Evolutionary conservation across 2,888 invertebrate genomes (phyloP).

Genomic region (Mythimna impura): DNA sequence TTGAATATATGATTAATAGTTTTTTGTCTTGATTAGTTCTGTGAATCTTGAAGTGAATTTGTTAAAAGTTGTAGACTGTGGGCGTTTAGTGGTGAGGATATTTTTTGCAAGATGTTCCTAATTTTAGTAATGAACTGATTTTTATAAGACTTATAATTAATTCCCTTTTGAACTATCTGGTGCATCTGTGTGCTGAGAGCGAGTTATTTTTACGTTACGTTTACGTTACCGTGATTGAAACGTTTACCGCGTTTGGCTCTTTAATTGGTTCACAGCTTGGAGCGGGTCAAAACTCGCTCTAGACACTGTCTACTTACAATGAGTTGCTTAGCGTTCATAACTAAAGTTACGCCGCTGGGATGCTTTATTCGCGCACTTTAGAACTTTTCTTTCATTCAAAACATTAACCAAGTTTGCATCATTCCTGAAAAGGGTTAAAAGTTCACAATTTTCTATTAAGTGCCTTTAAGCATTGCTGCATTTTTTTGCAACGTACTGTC

Average conservation of each 20-base stretch:
- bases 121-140: background rate
- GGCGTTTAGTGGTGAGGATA: background rate
- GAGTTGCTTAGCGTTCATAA: background rate
- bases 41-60: slow-evolving; percentile 7
- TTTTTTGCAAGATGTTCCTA: background rate
- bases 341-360: background rate
- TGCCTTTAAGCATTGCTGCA: too few relatives aligned
- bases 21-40: background rate
- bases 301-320: background rate
- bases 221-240: too few relatives aligned
- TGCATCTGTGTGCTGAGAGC: background rate
- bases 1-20: slow-evolving; percentile 1
- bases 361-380: background rate
- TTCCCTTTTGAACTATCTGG: too few relatives aligned
- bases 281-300: too few relatives aligned
- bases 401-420: background rate
- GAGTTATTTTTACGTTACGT: too few relatives aligned
- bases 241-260: too few relatives aligned
- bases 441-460: background rate
- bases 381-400: background rate
- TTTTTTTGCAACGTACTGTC: too few relatives aligned
- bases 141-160: background rate
- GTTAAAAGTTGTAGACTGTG: background rate
- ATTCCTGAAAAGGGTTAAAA: background rate
- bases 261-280: too few relatives aligned